Evolutionary conservation across 2,113 vertebrate genomes (phyloP).

Genomic region (Epinephelus fuscoguttatus): DNA sequence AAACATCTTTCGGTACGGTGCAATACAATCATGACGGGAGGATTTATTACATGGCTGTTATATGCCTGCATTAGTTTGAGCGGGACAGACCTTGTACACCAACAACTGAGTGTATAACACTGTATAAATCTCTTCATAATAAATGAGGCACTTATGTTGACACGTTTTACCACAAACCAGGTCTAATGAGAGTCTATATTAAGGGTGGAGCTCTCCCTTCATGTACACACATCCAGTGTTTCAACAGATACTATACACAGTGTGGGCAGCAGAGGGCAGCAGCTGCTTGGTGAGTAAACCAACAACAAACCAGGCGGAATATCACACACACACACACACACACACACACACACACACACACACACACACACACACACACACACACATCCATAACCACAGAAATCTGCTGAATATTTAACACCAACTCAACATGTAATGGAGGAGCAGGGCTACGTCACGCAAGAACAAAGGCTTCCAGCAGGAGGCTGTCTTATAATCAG

Average conservation of each 20-base stretch:
- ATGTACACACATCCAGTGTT: background rate
- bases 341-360: too few species aligned
- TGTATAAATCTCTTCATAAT: background rate
- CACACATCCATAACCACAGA: constrained; percentile 26
- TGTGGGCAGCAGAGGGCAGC: constrained; percentile 63
- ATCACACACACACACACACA: background rate
- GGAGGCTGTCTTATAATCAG: constrained; percentile 22
- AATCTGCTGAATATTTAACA: constrained; percentile 60
- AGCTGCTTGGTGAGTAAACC: constrained; percentile 2
- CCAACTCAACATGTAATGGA: constrained; percentile 66
- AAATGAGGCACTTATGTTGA: background rate
- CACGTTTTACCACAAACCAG: background rate
- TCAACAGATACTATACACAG: background rate
- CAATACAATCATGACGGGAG: background rate
- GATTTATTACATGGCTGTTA: background rate
- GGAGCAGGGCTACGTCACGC: constrained; percentile 43
- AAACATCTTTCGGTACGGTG: too few species aligned
- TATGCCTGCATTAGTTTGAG: background rate
- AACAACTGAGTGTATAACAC: background rate
- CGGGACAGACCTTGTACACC: background rate
- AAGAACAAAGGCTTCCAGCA: constrained; percentile 54
- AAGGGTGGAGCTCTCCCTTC: background rate
- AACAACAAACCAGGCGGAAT: constrained; percentile 10
- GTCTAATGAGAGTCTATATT: background rate
- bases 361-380: background rate